A percentile compares a stretch with the other conserved stretches of the same genome.
These are phyloP conservation scores for Deroptyus accipitrinus DNA, from an alignment of 2,113 vertebrate species.

Conservation along the genomic window DNA sequence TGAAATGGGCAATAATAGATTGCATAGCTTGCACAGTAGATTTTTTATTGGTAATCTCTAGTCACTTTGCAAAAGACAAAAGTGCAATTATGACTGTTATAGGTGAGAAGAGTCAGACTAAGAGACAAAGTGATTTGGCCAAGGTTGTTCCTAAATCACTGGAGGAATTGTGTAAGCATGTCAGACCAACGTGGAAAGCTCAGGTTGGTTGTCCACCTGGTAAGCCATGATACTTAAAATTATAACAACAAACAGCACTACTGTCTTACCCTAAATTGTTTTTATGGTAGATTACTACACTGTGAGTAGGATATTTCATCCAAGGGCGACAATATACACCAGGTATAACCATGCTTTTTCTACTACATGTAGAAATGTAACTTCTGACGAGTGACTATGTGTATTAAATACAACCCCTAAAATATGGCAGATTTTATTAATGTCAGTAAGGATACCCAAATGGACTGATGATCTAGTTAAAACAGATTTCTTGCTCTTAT, in stretches of 20 bases:
- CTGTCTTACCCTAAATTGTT: not conserved
- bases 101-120: not conserved
- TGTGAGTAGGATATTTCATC: not conserved
- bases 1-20: not conserved
- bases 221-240: not conserved
- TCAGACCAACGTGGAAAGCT: rapidly evolving
- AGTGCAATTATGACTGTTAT: not conserved
- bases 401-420: not conserved
- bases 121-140: not conserved
- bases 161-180: not conserved
- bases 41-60: not conserved
- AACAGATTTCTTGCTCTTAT: not conserved
- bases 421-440: not conserved
- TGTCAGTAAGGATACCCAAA: not conserved
- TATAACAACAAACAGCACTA: not conserved
- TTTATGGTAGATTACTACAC: not conserved
- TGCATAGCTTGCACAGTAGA: not conserved
- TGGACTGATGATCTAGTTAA: not conserved
- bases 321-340: not conserved
- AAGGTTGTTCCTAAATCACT: not conserved
- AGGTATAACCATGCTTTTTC: not conserved
- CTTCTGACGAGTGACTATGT: not conserved
- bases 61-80: not conserved
- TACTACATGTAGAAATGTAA: not conserved
- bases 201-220: rapidly evolving